Evolutionary conservation across 1,140 invertebrate genomes (phyloP).

Genomic region (Zaprionus camerounensis): DNA sequence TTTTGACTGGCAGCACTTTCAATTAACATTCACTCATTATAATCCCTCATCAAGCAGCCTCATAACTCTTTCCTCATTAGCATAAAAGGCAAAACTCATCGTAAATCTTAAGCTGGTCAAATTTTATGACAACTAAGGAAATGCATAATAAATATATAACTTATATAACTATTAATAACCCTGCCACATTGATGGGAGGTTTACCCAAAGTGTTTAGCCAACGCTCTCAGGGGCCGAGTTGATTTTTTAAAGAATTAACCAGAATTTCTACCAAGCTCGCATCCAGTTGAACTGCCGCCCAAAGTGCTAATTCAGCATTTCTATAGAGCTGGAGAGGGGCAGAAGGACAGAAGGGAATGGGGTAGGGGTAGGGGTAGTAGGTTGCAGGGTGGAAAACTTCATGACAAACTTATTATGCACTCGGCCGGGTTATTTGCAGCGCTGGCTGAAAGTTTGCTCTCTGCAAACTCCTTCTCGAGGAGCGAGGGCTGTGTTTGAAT

Average conservation of each 20-base stretch:
- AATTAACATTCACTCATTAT: background rate
- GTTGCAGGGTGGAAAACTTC: slow-evolving; percentile 39
- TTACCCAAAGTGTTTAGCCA: background rate
- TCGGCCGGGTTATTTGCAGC: slow-evolving; percentile 52
- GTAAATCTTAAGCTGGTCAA: background rate
- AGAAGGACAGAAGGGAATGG: too few species aligned
- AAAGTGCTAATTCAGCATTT: slow-evolving; percentile 12
- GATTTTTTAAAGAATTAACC: slow-evolving; percentile 7
- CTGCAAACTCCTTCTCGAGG: slow-evolving; percentile 61
- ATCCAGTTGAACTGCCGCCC: slow-evolving; percentile 7
- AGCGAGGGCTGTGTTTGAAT: slow-evolving; percentile 74
- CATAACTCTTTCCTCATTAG: background rate
- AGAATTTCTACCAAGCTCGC: background rate
- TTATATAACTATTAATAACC: slow-evolving; percentile 4
- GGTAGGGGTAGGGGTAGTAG: background rate
- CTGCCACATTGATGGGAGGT: background rate
- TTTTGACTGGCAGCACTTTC: too few species aligned
- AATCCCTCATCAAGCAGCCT: background rate
- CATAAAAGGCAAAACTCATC: background rate
- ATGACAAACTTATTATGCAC: slow-evolving; percentile 75
- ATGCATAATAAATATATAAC: slow-evolving; percentile 4
- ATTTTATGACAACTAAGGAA: background rate
- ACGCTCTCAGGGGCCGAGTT: background rate
- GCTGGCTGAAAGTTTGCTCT: slow-evolving; percentile 69
- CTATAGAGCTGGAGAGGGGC: background rate